A percentile compares a stretch with the other conserved stretches of the same genome.
phyloP scores from a whole-genome alignment of 2,797 vertebrate genomes.

The Artibeus lituratus region DNA sequence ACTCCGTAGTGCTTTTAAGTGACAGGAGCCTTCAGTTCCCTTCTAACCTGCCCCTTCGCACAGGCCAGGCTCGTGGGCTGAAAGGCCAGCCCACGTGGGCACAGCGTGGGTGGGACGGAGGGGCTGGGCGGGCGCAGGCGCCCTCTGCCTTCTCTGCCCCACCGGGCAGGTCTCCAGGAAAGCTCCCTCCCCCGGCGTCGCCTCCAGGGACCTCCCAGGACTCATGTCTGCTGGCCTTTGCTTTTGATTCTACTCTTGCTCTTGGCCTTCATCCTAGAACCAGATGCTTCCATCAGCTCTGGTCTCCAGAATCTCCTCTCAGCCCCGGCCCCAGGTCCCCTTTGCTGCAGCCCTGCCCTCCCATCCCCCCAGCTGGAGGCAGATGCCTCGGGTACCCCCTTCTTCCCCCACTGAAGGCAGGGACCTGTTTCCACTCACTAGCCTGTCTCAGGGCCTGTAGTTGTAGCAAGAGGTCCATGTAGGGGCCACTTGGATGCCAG shows the following conservation, averaged over 20 bases:
- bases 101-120: background rate
- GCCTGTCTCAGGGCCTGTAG: background rate
- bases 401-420: background rate
- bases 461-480: background rate
- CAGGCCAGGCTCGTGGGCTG: background rate
- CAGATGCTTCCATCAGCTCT: background rate
- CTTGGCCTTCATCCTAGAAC: background rate
- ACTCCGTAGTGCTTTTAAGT: background rate
- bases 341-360: background rate
- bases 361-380: background rate
- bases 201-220: background rate
- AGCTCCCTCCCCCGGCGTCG: too few relatives aligned
- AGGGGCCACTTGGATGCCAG: background rate
- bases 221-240: background rate
- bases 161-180: background rate
- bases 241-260: background rate
- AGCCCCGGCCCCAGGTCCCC: background rate
- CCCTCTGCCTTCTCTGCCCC: background rate
- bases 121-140: background rate
- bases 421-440: background rate
- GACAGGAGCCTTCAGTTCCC: background rate
- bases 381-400: background rate
- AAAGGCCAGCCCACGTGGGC: accelerated
- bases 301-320: background rate
- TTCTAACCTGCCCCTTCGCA: background rate